Evolutionary conservation across 2,888 invertebrate genomes (phyloP).

Genomic region (Corbicula japonica): DNA sequence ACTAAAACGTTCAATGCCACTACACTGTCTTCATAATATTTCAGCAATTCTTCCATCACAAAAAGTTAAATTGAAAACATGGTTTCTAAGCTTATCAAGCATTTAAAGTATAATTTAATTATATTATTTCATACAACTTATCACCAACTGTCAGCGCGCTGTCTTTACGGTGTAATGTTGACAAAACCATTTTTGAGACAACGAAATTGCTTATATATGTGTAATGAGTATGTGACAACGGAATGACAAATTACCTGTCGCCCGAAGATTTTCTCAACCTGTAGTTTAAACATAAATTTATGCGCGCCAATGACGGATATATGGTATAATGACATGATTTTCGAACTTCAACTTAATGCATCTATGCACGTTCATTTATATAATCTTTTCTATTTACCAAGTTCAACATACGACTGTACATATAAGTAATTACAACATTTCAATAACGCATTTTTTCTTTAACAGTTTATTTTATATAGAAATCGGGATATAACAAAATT

Average conservation of each 20-base stretch:
- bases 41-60: constrained; percentile 28
- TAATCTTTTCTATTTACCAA: too few species aligned
- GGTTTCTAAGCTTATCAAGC: too few species aligned
- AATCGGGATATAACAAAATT: too few species aligned
- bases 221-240: constrained; percentile 34
- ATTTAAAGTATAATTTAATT: too few species aligned
- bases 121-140: too few species aligned
- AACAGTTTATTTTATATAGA: too few species aligned
- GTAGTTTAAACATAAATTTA: constrained; percentile 28
- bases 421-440: too few species aligned
- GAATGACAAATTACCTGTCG: constrained; percentile 55
- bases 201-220: constrained; percentile 47
- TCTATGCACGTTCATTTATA: too few species aligned
- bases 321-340: constrained; percentile 12
- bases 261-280: constrained; percentile 23
- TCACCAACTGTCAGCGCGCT: background rate
- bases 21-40: background rate
- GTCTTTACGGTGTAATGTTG: constrained; percentile 25
- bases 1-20: background rate
- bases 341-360: constrained; percentile 7
- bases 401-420: too few species aligned
- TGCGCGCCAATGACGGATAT: constrained; percentile 29
- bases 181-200: constrained; percentile 41
- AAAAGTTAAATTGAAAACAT: constrained; percentile 4
- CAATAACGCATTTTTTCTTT: too few species aligned